phyloP scores from a whole-genome alignment of 2,797 vertebrate genomes.

The Chelidonichthys spinosus region DNA sequence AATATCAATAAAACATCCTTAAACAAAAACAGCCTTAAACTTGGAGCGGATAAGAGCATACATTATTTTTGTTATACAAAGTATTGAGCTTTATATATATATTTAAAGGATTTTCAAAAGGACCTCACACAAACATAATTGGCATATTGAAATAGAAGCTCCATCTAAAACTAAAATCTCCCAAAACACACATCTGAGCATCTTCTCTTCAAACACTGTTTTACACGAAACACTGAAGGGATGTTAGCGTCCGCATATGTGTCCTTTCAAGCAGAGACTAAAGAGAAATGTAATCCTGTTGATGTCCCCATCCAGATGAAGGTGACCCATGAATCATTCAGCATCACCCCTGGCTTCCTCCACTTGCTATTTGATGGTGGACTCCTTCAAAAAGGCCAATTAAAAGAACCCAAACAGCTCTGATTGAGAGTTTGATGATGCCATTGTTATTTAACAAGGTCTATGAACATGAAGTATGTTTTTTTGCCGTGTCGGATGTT shows the following conservation, averaged over 20 bases:
- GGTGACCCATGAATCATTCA: constrained; percentile 75
- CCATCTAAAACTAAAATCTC: background rate
- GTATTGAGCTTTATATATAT: too few species aligned
- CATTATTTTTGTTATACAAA: constrained; percentile 11
- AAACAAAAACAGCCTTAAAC: constrained; percentile 11
- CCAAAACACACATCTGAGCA: background rate
- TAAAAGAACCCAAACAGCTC: constrained; percentile 72
- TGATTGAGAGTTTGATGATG: constrained; percentile 71
- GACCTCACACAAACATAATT: background rate
- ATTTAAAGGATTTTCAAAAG: too few species aligned
- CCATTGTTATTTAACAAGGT: constrained; percentile 75
- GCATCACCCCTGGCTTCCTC: constrained; percentile 65
- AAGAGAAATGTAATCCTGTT: constrained; percentile 62
- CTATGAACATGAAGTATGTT: constrained; percentile 74
- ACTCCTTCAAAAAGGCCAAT: constrained; percentile 73
- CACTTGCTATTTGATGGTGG: constrained; percentile 64
- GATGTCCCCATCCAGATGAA: constrained; percentile 66
- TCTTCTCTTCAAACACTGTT: constrained; percentile 11
- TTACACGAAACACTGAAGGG: constrained; percentile 21
- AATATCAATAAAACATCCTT: constrained; percentile 12
- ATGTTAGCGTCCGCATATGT: constrained; percentile 20
- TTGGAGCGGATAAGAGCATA: background rate
- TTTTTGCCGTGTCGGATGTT: constrained; percentile 35
- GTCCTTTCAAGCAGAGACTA: constrained; percentile 49
- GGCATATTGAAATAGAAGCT: background rate